Percentiles rank a stretch among this genome's conserved stretches.
Evolutionary conservation across 2,888 invertebrate genomes (phyloP).

Genomic region (Lasioglossum villosulum): DNA sequence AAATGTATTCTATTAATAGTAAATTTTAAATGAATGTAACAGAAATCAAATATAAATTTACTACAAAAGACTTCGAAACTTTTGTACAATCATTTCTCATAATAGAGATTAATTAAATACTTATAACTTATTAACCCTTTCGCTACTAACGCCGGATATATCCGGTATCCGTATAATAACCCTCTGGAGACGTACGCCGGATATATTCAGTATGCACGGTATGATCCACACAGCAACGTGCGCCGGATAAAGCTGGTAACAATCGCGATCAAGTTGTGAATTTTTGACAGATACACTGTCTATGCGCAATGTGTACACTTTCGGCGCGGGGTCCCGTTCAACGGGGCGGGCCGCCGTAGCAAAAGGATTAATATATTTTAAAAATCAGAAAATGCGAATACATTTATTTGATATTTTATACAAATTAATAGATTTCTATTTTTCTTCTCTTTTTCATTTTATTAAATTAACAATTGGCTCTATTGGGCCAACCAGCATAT

Average conservation of each 20-base stretch:
- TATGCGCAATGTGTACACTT: too few species aligned
- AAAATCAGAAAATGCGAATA: background rate
- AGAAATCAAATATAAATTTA: conserved; percentile 13
- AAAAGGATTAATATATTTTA: too few species aligned
- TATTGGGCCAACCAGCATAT: background rate
- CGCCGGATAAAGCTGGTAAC: too few species aligned
- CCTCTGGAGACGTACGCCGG: too few species aligned
- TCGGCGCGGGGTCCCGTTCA: too few species aligned
- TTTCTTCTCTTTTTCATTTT: background rate
- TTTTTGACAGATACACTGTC: too few species aligned
- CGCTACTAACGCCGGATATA: too few species aligned
- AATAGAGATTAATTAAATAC: background rate
- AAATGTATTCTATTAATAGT: background rate
- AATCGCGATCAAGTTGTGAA: too few species aligned
- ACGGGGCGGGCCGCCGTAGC: too few species aligned
- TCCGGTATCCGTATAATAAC: too few species aligned
- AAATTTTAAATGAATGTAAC: conserved; percentile 17
- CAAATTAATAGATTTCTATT: background rate
- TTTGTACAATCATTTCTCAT: background rate
- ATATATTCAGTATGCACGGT: too few species aligned
- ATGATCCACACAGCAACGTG: too few species aligned
- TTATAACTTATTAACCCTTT: background rate
- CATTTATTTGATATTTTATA: background rate
- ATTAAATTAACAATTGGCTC: background rate
- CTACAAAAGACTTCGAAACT: background rate